Percentiles rank a stretch among this genome's conserved stretches.
Evolutionary conservation across 2,113 vertebrate genomes (phyloP).

Genomic region (Xerus inauris): DNA sequence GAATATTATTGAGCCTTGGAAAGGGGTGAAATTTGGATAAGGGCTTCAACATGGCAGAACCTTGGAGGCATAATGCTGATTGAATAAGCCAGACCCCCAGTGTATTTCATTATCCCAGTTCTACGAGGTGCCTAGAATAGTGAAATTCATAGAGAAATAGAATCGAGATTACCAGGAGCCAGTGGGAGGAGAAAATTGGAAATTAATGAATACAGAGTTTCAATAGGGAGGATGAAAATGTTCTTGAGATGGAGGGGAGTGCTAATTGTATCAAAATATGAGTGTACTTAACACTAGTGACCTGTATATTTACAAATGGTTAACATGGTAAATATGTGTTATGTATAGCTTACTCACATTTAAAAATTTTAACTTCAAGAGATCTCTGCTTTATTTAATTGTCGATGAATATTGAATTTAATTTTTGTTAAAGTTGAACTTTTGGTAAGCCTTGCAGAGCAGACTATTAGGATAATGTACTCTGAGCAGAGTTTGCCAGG

Average conservation of each 20-base stretch:
- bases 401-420: not conserved
- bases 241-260: not conserved
- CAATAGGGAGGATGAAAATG: not conserved
- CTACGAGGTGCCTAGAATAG: not conserved
- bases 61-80: not conserved
- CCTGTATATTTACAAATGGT: not conserved
- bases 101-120: not conserved
- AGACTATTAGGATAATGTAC: not conserved
- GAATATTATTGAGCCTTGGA: not conserved
- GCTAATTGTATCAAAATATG: not conserved
- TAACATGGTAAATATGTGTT: not conserved
- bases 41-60: not conserved
- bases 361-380: not conserved
- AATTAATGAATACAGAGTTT: not conserved
- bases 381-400: not conserved
- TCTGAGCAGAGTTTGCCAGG: not conserved
- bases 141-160: not conserved
- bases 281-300: not conserved
- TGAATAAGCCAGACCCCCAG: not conserved
- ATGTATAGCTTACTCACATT: not conserved
- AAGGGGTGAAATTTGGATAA: not conserved
- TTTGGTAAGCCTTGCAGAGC: not conserved
- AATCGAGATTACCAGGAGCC: not conserved
- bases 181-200: too few species aligned
- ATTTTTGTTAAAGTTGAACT: not conserved